Percentiles rank a stretch among this genome's conserved stretches.
Evolutionary conservation across 2,797 vertebrate genomes (phyloP).

Genomic region (Sebastes hopkinsi): DNA sequence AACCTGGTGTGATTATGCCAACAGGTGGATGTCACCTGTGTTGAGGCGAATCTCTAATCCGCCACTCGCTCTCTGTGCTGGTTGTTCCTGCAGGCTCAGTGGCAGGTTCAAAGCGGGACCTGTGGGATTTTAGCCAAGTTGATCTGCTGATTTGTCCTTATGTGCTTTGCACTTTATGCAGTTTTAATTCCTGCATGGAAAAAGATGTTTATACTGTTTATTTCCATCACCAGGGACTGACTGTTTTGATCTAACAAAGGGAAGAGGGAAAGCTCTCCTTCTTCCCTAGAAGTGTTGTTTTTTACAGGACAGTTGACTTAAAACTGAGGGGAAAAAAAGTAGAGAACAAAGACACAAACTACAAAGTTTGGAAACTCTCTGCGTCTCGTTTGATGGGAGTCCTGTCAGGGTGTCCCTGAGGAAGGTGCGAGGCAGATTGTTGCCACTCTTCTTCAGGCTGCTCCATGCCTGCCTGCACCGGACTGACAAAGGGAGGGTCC

Average conservation of each 20-base stretch:
- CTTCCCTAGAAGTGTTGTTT: constrained; percentile 1
- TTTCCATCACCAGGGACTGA: background rate
- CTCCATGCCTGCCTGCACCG: constrained; percentile 51
- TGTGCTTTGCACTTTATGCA: background rate
- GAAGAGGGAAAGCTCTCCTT: background rate
- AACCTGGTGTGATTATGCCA: background rate
- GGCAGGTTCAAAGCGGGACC: constrained; percentile 16
- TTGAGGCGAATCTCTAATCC: constrained; percentile 32
- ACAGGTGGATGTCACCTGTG: constrained; percentile 12
- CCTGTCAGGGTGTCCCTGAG: constrained; percentile 40
- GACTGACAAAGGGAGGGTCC: constrained; percentile 1
- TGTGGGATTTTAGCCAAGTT: background rate
- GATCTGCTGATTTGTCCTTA: constrained; percentile 27
- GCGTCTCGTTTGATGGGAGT: constrained; percentile 20
- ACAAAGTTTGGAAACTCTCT: constrained; percentile 28
- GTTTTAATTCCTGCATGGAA: constrained; percentile 5
- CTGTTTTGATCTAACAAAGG: constrained; percentile 1
- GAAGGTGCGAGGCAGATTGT: constrained; percentile 32
- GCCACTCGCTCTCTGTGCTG: background rate
- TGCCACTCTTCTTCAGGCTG: constrained; percentile 29
- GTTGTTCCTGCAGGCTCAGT: constrained; percentile 14
- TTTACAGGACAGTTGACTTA: background rate
- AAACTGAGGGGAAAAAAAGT: background rate
- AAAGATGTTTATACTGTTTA: background rate
- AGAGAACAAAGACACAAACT: constrained; percentile 14